Evolutionary conservation across 2,888 invertebrate genomes (phyloP), one percentile per base, ranked within the genome.

Genomic region (Drosophila anomelani): DNA sequence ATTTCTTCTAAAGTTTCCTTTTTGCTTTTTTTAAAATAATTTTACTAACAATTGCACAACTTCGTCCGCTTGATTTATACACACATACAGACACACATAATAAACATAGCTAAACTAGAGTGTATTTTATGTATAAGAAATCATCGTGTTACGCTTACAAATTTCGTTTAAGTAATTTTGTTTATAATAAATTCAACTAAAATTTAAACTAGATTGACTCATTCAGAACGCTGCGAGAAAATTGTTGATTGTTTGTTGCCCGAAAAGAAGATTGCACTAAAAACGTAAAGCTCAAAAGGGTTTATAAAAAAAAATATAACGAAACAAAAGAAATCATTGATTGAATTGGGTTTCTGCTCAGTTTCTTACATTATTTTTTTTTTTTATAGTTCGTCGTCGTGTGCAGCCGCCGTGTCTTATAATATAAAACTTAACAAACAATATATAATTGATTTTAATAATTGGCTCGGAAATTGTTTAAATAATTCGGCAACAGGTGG

Each of bases 1-100:
- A 67, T 74, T 75, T 64, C 38, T 20, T 72, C 72, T 73, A 72
- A 67, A 77, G 72, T 79, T 77, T 75, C 67, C 68, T 62, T 56
- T 71, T 73, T 75, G 70, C 77, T 77, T 74, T 66, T 75, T 67
- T 57, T 71, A 72, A 76, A 73, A 76, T 76, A 85, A 88, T 83
- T 85, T 80, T 78, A 77, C 88, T 85, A 85, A 78, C 76, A 84
- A 85, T 88, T 85, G 85, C 85, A 85, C 85, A 87, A 87, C 75
- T 78, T 83, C 79, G 81, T 84, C 88, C 85, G 55, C 63, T 79
- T 86, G 54, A 72, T 81, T 79, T 86, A 79, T 79, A 68, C 49
- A 72, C 78, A 82, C 56, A 38, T 41, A 67, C 77, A 79, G 66
- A 67, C 70, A 75, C 76, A 82, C 41, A 60, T 71, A 83, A 55